Base-by-base conservation (phyloP, 2,888 invertebrate species). In the Sphaeridia pumilis region DNA sequence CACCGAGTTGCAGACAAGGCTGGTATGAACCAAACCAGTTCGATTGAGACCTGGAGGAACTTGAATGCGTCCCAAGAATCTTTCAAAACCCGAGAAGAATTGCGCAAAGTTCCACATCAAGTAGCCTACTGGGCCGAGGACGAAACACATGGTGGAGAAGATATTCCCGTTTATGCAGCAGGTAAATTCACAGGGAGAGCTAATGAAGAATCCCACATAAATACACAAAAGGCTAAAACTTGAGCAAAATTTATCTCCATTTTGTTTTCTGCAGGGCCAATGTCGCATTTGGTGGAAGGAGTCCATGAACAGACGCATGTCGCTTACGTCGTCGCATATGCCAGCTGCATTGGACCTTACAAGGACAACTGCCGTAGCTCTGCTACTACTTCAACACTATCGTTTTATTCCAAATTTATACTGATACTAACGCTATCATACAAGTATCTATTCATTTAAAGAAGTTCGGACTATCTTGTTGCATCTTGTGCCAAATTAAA, bases 261-360 rank as follows among this genome's bases (percentile, higher is more conserved):
- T n/a, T n/a, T 31, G 5, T 45, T 48, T 56, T 61, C 73, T 73
- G n/a, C 71, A 87, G 92, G 93, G 58, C 92, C 94, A 1, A 81
- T 82, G 77, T 78, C 89, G 0, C 88, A 93, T 70, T 73, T 94
- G 4, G 86, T 94, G 69, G 85, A 87, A 69, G 83, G 81, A 36
- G 81, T 87, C 0, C 90, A 92, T 68, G 93, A 94, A 68, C 93
- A 94, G 69, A 83, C 83, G 66, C 92, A 86, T 69, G 84, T 93
- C 3, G 85, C 84, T 21, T 83, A 89, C 69, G 89, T 82, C 1
- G 80, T 92, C 60, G 81, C 82, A 1, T 87, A 86, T 70, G 87
- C 92, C 0, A 77, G 86, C 0, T 79, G 83, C 67, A 78, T 90
- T 45, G 87, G 88, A 2, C 69, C 67, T 2, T 67, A n/a, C n/a